Percentiles rank a stretch among this genome's conserved stretches.
These are phyloP conservation scores for Euwallacea fornicatus DNA, from an alignment of 1,140 invertebrate species.

Conservation along the genomic window DNA sequence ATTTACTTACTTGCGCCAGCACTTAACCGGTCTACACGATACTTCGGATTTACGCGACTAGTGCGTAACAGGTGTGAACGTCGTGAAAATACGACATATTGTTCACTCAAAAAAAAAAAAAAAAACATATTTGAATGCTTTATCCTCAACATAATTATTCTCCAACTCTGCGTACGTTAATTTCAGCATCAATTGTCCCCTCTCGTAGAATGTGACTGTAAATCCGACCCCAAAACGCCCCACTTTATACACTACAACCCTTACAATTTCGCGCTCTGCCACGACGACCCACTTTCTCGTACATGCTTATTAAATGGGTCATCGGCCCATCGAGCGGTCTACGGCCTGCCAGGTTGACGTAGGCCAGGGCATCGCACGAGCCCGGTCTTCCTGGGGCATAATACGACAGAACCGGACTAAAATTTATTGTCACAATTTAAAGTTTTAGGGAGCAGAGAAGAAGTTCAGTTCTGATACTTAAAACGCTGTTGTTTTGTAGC, in stretches of 20 bases:
- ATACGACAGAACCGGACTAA: not conserved
- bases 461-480: not conserved
- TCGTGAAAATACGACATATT: not conserved
- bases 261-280: conserved; percentile 24
- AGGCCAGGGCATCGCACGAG: conserved; percentile 33
- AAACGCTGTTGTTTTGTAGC: too few relatives aligned
- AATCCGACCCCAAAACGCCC: conserved; percentile 26
- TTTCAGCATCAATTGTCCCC: not conserved
- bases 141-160: not conserved
- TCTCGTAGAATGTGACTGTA: conserved; percentile 16
- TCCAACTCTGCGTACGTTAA: too few relatives aligned
- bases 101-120: not conserved
- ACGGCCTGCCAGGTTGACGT: conserved; percentile 22
- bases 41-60: not conserved
- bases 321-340: conserved; percentile 15
- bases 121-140: not conserved
- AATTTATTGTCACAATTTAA: not conserved
- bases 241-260: conserved; percentile 31
- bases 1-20: too few relatives aligned
- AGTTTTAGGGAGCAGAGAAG: not conserved
- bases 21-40: too few relatives aligned
- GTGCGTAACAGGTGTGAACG: not conserved
- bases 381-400: conserved; percentile 11
- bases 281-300: conserved; percentile 28
- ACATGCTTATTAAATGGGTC: conserved; percentile 29